A percentile compares a stretch with the other conserved stretches of the same genome.
Conservation (phyloP, 2,797 vertebrate species). For the Myripristis jacobus region DNA sequence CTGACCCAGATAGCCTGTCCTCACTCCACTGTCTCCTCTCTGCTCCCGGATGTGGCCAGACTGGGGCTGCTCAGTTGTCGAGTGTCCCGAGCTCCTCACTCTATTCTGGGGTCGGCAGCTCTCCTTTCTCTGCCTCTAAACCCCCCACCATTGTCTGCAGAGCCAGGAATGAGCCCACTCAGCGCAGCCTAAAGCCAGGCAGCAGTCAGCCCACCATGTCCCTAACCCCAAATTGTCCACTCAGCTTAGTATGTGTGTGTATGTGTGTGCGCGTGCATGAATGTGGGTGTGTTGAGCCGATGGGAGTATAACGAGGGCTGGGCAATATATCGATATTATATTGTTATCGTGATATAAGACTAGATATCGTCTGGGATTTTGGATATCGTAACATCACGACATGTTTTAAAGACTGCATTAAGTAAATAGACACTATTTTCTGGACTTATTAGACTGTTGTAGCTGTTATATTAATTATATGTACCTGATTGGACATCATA, state of each 20-base stretch:
- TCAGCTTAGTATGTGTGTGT: slow-evolving; percentile 75
- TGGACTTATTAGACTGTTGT: no score
- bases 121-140: slow-evolving; percentile 80
- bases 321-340: no score
- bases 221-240: slow-evolving; percentile 81
- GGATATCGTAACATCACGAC: no score
- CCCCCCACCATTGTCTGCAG: slow-evolving; percentile 80
- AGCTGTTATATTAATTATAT: no score
- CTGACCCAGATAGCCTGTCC: slow-evolving; percentile 15
- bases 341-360: no score
- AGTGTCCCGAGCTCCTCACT: slow-evolving; percentile 55
- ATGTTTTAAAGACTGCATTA: no score
- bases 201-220: slow-evolving; percentile 72
- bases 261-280: slow-evolving; percentile 20
- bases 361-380: no score
- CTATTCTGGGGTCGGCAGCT: slow-evolving; percentile 68
- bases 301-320: no score
- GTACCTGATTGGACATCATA: no score
- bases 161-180: slow-evolving; percentile 86
- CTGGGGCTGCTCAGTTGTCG: slow-evolving; percentile 16
- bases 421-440: no score
- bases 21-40: slow-evolving; percentile 23
- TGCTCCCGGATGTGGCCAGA: slow-evolving; percentile 38
- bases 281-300: slow-evolving; percentile 30
- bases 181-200: slow-evolving; percentile 83